These are phyloP conservation scores for Poliocrania exsul DNA, from an alignment of 2,797 vertebrate genomes.

Conservation along the genomic window DNA sequence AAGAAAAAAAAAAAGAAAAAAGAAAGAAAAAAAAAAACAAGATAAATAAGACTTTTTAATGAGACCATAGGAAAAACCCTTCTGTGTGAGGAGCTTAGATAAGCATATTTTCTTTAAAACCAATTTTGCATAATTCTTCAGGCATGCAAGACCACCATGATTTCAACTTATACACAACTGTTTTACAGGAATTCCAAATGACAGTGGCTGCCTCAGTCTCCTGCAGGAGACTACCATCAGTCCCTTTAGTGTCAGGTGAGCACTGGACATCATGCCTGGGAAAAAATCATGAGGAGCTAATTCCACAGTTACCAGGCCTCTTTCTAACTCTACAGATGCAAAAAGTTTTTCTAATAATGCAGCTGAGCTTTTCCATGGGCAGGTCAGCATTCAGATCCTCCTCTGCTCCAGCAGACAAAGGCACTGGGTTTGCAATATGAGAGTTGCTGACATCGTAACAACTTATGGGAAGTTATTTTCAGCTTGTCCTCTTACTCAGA, in stretches of 20 bases:
- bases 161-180: not conserved
- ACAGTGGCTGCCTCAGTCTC: not conserved
- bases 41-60: not conserved
- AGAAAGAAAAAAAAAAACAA: not conserved
- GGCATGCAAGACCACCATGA: not conserved
- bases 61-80: not conserved
- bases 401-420: not conserved
- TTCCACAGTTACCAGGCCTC: not conserved
- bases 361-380: not conserved
- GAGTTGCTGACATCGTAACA: not conserved
- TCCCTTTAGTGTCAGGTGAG: not conserved
- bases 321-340: not conserved
- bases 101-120: not conserved
- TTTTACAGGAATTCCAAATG: not conserved
- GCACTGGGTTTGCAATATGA: not conserved
- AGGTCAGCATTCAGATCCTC: not conserved
- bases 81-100: not conserved
- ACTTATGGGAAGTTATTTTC: not conserved
- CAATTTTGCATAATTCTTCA: not conserved
- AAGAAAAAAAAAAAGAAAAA: not conserved
- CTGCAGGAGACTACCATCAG: not conserved
- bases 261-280: not conserved
- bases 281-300: not conserved
- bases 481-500: not conserved
- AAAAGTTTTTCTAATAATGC: not conserved